Evolutionary conservation across 2,888 invertebrate species (phyloP), one percentile per base, ranked within the genome.

Genomic region (Orthosia gothica): DNA sequence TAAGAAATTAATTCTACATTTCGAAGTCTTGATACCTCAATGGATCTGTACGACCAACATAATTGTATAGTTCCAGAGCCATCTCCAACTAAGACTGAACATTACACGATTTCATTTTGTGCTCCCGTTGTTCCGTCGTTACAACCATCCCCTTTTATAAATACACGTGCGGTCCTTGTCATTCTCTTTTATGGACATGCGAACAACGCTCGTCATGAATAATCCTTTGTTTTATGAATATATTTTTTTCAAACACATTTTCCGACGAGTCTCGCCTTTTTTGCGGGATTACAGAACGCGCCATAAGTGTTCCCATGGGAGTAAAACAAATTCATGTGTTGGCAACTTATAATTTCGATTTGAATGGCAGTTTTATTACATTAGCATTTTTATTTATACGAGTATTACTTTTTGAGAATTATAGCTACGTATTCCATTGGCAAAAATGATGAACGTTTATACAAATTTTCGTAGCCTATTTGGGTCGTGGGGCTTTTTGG

Each of bases 201-300:
- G 76, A 79, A 81, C 75, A 79, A 52, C 76, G 70, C 75, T 81
- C 67, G 75, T 84, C 87, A 86, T 84, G 84, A 84, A 84, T 84
- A 86, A 86, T 81, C 84, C 86, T 86, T 84, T 84, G 84, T 79
- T 85, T 81, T 74, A 81, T 81, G 73, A 52, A 59, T 64, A 69
- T 75, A 59, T 75, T 76, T 80, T 76, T 77, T 81, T 68, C 73
- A 55, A 75, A 83, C 78, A 83, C 78, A 76, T 76, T 78, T 74
- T 70, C 66, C 58, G 45, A 15, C 59, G 62, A 65, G 20, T 64
- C 26, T 52, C 64, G 80, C 62, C 52, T 72, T 64, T 76, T 85
- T 76, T 76, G 72, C 64, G 54, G 73, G 67, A 76, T 74, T 66
- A 75, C 45, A 61, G 75, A 49, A 64, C 71, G 62, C 47, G 59